These are phyloP conservation scores for Propithecus deckenii DNA, from an alignment of 2,797 vertebrate species.

Conservation along the genomic window DNA sequence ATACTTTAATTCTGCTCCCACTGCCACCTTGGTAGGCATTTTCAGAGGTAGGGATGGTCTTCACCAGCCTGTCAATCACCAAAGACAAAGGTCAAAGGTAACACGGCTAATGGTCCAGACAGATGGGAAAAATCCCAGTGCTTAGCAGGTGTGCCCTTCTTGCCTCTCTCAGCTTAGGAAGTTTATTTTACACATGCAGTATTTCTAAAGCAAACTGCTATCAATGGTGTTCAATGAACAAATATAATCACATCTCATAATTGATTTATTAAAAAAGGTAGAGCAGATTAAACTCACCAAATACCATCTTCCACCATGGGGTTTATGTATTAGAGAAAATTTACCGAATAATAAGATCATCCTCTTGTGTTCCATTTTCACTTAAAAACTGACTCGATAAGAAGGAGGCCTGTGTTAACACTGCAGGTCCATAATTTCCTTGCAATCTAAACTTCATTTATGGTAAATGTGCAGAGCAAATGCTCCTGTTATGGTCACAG, in stretches of 20 bases:
- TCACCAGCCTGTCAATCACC: neutral
- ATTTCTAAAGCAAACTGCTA: conserved; percentile 41
- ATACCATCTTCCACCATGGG: conserved; percentile 77
- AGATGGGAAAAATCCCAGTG: conserved; percentile 18
- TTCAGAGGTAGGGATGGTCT: neutral
- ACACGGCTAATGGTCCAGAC: neutral
- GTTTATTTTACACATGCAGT: neutral
- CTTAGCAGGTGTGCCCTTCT: neutral
- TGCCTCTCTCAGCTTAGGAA: neutral
- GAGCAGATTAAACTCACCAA: conserved; percentile 81
- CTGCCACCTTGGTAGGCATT: neutral
- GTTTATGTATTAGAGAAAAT: conserved; percentile 75
- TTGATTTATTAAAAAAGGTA: conserved; percentile 79
- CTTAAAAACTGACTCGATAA: conserved; percentile 75
- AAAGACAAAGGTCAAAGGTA: conserved; percentile 38
- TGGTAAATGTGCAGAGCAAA: conserved; percentile 78
- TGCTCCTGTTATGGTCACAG: conserved; percentile 74
- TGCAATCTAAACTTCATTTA: conserved; percentile 84
- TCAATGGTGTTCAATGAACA: conserved; percentile 37
- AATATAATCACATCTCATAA: conserved; percentile 65
- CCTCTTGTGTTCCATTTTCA: conserved; percentile 50
- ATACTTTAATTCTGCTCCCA: neutral
- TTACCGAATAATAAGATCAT: conserved; percentile 82
- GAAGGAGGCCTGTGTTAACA: conserved; percentile 77
- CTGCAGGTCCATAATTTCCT: conserved; percentile 83